Evolutionary conservation across 2,113 vertebrate genomes (phyloP), one percentile per base, ranked within the genome.

Genomic region (Podarcis cretensis): DNA sequence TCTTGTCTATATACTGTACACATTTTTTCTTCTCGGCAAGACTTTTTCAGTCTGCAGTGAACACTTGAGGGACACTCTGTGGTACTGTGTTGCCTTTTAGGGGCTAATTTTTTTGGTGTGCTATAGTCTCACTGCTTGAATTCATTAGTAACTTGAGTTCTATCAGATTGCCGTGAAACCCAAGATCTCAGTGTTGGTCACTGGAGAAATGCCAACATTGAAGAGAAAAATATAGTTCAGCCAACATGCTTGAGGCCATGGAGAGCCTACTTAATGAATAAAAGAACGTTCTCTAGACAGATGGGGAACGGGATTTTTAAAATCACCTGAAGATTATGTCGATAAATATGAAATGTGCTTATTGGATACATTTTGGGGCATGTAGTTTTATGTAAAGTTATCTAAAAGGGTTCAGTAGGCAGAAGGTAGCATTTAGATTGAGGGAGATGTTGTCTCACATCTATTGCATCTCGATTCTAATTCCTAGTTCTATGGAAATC

Each of bases 211-310:
- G 0, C 73, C 86, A 81, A 81, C 84, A 87, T 93, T 66, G 73
- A 83, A 30, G 69, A 87, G 80, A 54, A 90, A 54, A 90, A 54
- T 78, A 75, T 86, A 80, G 74, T 90, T 94, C 90, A 92, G 40
- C 79, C 84, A 0, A 91, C 91, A 71, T 8, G 71, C 83, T 86
- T 80, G 54, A 89, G 59, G 63, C 85, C 82, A n/a, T 87, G 88
- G 84, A 48, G 82, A 25, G 13, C 9, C 75, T 91, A 74, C 54
- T 74, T 32, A 69, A 90, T 91, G 90, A 93, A 87, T 89, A 93
- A 87, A 85, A 68, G 40, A 37, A 57, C 86, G 16, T 88, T 85
- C 83, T 91, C 30, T 69, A 87, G 75, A 85, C 12, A 90, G 85
- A 57, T 43, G 78, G 14, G 18, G 84, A 88, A 79, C 21, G 0